Evolutionary conservation across 2,113 vertebrate genomes (phyloP).

Genomic region (Felis chaus): DNA sequence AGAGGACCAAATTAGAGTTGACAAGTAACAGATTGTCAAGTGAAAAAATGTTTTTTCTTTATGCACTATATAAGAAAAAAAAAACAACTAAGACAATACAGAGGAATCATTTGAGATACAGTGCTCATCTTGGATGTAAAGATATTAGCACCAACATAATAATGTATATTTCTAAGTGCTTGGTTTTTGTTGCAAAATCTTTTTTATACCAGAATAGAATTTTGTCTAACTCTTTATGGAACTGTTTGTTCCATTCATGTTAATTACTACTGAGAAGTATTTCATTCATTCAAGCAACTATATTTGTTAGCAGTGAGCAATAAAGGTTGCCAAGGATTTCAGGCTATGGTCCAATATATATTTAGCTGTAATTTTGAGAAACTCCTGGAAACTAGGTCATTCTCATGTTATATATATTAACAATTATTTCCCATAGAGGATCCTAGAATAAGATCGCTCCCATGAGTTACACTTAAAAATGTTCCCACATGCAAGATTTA

Average conservation of each 20-base stretch:
- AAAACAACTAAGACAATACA: not conserved
- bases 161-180: not conserved
- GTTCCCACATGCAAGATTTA: constrained; percentile 58
- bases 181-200: not conserved
- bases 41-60: not conserved
- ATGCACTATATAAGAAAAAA: not conserved
- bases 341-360: constrained; percentile 65
- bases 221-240: constrained; percentile 35
- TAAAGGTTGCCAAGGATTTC: constrained; percentile 67
- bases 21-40: not conserved
- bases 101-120: not conserved
- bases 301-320: not conserved
- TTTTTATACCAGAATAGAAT: not conserved
- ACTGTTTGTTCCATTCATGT: not conserved
- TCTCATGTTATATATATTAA: constrained; percentile 63
- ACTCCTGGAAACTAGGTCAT: constrained; percentile 63
- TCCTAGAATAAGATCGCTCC: constrained; percentile 48
- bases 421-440: constrained; percentile 53
- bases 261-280: constrained; percentile 45
- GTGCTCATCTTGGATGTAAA: not conserved
- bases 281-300: constrained; percentile 46
- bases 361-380: constrained; percentile 69
- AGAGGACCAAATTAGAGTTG: not conserved
- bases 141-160: not conserved
- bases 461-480: constrained; percentile 62